phyloP scores from a whole-genome alignment of 1,140 invertebrate species.

The Drosophila rhopaloa region DNA sequence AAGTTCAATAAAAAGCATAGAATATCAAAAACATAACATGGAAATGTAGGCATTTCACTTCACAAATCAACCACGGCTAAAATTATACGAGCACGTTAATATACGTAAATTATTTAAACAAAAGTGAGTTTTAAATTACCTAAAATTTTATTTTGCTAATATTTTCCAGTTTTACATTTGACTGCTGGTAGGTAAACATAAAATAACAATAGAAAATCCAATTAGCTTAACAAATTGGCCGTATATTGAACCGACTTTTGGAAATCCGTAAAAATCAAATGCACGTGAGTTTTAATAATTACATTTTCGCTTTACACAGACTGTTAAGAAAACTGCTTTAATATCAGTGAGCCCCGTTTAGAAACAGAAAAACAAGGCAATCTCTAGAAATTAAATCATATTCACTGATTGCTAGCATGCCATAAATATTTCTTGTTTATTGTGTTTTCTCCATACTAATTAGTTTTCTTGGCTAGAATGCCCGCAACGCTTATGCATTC shows the following conservation, averaged over 20 bases:
- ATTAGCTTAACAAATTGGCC: neutral
- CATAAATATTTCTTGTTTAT: conserved; percentile 18
- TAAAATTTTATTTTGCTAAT: no score
- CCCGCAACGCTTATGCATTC: conserved; percentile 7
- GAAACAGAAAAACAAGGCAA: neutral
- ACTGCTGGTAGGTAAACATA: no score
- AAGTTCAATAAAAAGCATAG: no score
- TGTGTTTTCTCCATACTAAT: conserved; percentile 14
- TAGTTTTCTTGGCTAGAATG: conserved; percentile 23
- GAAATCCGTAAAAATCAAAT: neutral
- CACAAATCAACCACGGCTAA: no score
- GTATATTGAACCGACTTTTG: neutral
- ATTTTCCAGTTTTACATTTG: no score
- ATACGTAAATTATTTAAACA: no score
- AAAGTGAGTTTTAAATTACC: no score
- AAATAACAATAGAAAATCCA: neutral
- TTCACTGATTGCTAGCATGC: neutral
- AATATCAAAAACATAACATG: no score
- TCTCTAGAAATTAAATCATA: neutral
- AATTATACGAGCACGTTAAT: no score
- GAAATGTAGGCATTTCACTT: no score
- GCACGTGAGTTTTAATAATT: neutral
- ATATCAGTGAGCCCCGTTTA: no score
- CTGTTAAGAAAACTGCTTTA: neutral
- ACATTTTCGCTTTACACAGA: no score